Conservation (phyloP, 2,888 invertebrate species). For the Chorisops tibialis region DNA sequence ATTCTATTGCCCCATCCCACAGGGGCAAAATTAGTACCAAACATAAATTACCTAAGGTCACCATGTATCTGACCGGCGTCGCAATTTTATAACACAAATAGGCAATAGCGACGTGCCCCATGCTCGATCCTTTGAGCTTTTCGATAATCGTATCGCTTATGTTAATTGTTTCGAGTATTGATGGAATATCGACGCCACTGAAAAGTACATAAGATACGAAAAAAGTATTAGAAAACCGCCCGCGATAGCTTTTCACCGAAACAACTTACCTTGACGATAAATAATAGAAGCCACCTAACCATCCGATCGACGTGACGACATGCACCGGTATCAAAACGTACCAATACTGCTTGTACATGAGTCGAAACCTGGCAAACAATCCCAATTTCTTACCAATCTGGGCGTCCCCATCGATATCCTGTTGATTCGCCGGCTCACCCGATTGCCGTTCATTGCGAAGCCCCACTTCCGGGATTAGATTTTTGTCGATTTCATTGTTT, state of each 20-base stretch:
- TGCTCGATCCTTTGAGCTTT: constrained; percentile 71
- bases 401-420: not conserved
- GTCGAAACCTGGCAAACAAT: constrained; percentile 78
- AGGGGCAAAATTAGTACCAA: too few relatives aligned
- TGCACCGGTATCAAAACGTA: constrained; percentile 95
- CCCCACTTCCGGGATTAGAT: not conserved
- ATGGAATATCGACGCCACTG: constrained; percentile 89
- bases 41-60: constrained; percentile 71
- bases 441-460: not conserved
- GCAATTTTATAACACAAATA: constrained; percentile 92
- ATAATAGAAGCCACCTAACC: constrained; percentile 87
- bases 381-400: constrained; percentile 55
- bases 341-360: constrained; percentile 95
- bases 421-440: not conserved
- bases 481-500: not conserved
- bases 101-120: constrained; percentile 86
- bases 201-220: not conserved
- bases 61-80: constrained; percentile 87
- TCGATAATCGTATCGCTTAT: constrained; percentile 75
- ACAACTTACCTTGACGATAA: constrained; percentile 71
- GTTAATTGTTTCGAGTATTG: constrained; percentile 71
- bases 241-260: too few relatives aligned
- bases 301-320: constrained; percentile 77
- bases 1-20: too few relatives aligned
- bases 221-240: not conserved